Evolutionary conservation across 2,888 invertebrate genomes (phyloP), one percentile per base, ranked within the genome.

Genomic region (Portevinia maculata): DNA sequence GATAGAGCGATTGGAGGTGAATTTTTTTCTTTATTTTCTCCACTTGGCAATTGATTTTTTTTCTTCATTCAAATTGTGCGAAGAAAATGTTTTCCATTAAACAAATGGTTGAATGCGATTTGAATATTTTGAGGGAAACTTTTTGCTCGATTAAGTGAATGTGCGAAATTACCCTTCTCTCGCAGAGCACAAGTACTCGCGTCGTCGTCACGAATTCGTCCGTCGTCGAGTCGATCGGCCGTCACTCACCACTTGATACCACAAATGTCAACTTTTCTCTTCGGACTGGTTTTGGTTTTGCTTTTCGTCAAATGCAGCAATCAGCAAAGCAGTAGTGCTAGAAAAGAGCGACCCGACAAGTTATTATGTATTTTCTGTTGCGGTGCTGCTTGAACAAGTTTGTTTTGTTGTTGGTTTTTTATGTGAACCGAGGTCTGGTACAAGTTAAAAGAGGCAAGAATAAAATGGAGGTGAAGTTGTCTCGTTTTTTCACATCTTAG

Each of bases 211-310:
- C 71, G 76, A 83, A 60, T 50, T 46, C 78, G 78, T 71, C 78
- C 76, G 71, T 83, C 78, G 83, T 83, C 55, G 78, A 83, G 71
- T 78, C 83, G 71, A 65, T 48, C 83, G 83, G 60, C 78, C 83
- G 78, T 73, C 71, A 73, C 78, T 73, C 83, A 65, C 53, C 71
- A 83, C 83, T 83, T 76, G 62, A 73, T 71, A 78, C 65, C 73
- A 83, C 83, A 83, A 83, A 73, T 78, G 67, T 83, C 83, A 78
- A 78, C 70, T 81, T 78, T 83, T 83, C 78, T 76, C 67, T 71
- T 62, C 59, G 57, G 41, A 74, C 74, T 74, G 53, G 60, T 73
- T 78, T 76, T 67, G 48, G 4, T 30, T 15, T 15, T 59, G 15
- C 11, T 37, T 37, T 32, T 57, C 57, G 13, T 44, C 44, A 1